A percentile compares a stretch with the other conserved stretches of the same genome.
phyloP scores from a whole-genome alignment of 2,797 vertebrate species.

The Denticeps clupeoides region DNA sequence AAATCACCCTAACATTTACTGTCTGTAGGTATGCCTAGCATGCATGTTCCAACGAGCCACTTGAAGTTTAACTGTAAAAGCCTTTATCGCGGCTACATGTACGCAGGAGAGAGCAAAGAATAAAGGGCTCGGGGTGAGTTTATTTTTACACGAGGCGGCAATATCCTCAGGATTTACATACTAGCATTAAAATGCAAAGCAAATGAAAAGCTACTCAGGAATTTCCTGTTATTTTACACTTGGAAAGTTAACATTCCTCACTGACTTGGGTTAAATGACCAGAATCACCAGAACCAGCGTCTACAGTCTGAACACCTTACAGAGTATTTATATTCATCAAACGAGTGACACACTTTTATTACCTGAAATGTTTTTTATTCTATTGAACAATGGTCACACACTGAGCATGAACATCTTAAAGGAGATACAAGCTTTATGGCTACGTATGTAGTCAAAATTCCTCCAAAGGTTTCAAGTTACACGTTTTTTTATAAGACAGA shows the following conservation, averaged over 20 bases:
- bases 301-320: too few relatives aligned
- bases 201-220: constrained; percentile 47
- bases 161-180: constrained; percentile 44
- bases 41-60: too few relatives aligned
- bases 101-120: too few relatives aligned
- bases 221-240: constrained; percentile 58
- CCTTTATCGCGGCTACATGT: too few relatives aligned
- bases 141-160: constrained; percentile 6
- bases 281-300: too few relatives aligned
- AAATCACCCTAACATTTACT: too few relatives aligned
- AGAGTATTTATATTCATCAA: too few relatives aligned
- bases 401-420: constrained; percentile 54
- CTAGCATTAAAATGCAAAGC: constrained; percentile 38
- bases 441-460: constrained; percentile 34
- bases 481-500: constrained; percentile 56
- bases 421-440: constrained; percentile 48
- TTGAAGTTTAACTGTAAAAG: too few relatives aligned
- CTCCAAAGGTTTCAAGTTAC: constrained; percentile 42
- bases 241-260: constrained; percentile 40
- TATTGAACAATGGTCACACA: constrained; percentile 67
- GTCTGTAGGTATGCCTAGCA: too few relatives aligned
- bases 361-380: constrained; percentile 60
- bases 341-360: constrained; percentile 6
- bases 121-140: too few relatives aligned
- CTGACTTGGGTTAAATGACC: background rate